Conservation (phyloP, 2,797 vertebrate genomes). For the Chrosomus eos region DNA sequence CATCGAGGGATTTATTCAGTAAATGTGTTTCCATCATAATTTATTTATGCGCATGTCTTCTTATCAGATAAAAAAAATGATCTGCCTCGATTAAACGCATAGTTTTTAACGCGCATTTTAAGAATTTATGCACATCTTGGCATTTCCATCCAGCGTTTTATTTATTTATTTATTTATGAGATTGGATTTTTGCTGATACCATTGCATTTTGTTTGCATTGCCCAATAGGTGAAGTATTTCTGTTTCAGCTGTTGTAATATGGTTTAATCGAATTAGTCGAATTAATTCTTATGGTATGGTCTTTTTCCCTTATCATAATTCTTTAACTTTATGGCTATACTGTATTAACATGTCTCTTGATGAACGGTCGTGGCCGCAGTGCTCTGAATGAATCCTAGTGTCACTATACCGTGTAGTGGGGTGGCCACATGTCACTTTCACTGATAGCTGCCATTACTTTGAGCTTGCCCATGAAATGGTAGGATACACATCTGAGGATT, state of each 20-base stretch:
- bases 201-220: background rate
- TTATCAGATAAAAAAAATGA: background rate
- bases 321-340: background rate
- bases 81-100: background rate
- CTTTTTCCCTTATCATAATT: background rate
- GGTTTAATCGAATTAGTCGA: background rate
- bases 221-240: background rate
- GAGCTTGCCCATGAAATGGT: slow-evolving; percentile 23
- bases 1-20: background rate
- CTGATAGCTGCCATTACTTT: slow-evolving; percentile 37
- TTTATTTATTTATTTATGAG: background rate
- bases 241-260: background rate
- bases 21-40: background rate
- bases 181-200: background rate
- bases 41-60: background rate
- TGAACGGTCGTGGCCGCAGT: background rate
- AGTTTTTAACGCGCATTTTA: background rate
- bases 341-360: slow-evolving; percentile 5
- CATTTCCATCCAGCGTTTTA: background rate
- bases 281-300: background rate
- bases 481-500: slow-evolving; percentile 28
- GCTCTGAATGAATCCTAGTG: slow-evolving; percentile 12
- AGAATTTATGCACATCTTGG: background rate
- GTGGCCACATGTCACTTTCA: slow-evolving; percentile 28
- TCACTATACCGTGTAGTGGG: background rate